Percentiles rank a stretch among this genome's conserved stretches.
These are phyloP conservation scores for Pyrrhia umbra DNA, from an alignment of 2,888 invertebrate species.

Conservation along the genomic window DNA sequence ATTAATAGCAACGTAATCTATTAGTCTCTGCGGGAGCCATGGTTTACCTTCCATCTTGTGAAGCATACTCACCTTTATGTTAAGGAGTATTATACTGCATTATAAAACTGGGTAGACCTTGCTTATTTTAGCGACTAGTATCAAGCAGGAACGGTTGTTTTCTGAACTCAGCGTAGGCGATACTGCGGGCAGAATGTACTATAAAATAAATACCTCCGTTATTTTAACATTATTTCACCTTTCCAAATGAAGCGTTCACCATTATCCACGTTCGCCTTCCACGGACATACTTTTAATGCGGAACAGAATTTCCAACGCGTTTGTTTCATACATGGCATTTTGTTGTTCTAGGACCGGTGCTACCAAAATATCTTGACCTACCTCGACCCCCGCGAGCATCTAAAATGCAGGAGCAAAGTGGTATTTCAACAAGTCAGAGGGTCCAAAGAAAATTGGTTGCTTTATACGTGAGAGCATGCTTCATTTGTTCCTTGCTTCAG, in stretches of 20 bases:
- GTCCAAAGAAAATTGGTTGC: slow-evolving; percentile 71
- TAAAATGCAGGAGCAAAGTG: slow-evolving; percentile 29
- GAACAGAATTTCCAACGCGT: slow-evolving; percentile 77
- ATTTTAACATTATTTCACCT: slow-evolving; percentile 19
- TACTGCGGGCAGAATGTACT: not conserved
- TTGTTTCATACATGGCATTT: slow-evolving; percentile 78
- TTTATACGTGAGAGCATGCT: slow-evolving; percentile 82
- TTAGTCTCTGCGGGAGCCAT: too few relatives aligned
- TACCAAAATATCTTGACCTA: slow-evolving; percentile 66
- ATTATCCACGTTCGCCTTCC: slow-evolving; percentile 66
- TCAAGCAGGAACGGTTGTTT: not conserved
- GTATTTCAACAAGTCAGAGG: slow-evolving; percentile 37
- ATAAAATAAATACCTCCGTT: slow-evolving; percentile 16
- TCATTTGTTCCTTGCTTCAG: slow-evolving; percentile 83
- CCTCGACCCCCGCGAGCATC: slow-evolving; percentile 30
- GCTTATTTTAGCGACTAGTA: too few relatives aligned
- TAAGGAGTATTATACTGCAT: too few relatives aligned
- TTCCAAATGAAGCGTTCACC: slow-evolving; percentile 52
- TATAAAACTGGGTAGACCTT: too few relatives aligned
- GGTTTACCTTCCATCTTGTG: too few relatives aligned
- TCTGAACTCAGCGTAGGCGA: not conserved
- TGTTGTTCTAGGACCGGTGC: slow-evolving; percentile 71
- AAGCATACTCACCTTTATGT: too few relatives aligned
- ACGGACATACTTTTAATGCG: slow-evolving; percentile 70
- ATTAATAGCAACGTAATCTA: too few relatives aligned